Conservation (phyloP, 1,140 invertebrate genomes). For the Hestina assimilis region DNA sequence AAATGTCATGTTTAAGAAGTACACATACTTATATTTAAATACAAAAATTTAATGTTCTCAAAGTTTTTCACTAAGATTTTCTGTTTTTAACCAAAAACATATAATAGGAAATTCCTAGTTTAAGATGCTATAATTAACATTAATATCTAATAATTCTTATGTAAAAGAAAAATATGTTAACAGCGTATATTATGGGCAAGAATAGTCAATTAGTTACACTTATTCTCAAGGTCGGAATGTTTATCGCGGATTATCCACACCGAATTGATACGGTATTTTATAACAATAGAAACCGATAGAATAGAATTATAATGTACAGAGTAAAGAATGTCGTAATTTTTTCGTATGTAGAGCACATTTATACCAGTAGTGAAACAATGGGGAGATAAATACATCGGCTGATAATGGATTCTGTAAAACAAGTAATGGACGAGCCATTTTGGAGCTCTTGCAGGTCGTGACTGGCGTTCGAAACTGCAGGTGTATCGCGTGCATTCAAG, state of each 20-base stretch:
- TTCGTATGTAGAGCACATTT: not conserved
- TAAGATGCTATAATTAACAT: no score
- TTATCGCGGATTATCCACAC: conserved; percentile 61
- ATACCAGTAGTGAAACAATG: conserved; percentile 51
- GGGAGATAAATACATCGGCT: conserved; percentile 78
- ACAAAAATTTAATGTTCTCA: no score
- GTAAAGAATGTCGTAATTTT: not conserved
- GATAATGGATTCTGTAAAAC: conserved; percentile 35
- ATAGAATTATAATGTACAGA: conserved; percentile 18
- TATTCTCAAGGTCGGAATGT: conserved; percentile 46
- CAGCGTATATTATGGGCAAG: conserved; percentile 6
- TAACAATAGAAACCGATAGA: conserved; percentile 45
- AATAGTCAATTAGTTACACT: conserved; percentile 40
- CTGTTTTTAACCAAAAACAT: no score
- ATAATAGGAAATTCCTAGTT: no score
- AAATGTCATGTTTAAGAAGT: no score
- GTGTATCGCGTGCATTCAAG: conserved; percentile 7
- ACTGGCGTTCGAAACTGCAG: conserved; percentile 25
- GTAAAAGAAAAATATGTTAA: conserved; percentile 1
- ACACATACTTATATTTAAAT: no score
- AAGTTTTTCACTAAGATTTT: no score
- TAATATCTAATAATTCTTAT: not conserved
- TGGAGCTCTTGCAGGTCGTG: conserved; percentile 31
- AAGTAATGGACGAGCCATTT: conserved; percentile 32
- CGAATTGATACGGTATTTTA: conserved; percentile 43